Conservation (phyloP, 2,888 invertebrate genomes). For the Drosophila tanythrix region DNA sequence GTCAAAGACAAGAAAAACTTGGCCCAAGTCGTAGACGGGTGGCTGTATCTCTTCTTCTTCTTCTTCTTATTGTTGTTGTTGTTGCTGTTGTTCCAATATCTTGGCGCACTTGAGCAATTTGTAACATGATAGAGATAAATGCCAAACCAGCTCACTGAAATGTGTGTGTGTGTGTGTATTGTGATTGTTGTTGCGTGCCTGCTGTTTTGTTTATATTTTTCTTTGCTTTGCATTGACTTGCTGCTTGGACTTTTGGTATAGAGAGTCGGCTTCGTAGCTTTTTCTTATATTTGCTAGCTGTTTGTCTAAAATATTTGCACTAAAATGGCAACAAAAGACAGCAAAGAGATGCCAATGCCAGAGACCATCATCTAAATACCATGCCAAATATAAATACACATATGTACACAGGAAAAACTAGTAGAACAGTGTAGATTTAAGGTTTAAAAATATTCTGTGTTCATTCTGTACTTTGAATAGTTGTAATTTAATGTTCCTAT, state of each 20-base stretch:
- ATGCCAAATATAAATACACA: not conserved
- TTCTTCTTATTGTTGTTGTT: not conserved
- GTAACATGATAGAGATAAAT: conserved; percentile 76
- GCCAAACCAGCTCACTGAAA: conserved; percentile 55
- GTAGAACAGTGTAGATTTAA: not conserved
- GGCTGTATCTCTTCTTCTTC: not conserved
- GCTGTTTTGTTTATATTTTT: conserved; percentile 72
- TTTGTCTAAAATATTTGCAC: conserved; percentile 75
- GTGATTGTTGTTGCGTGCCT: conserved; percentile 21
- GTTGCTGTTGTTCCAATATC: conserved; percentile 64
- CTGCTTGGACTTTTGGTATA: conserved; percentile 46
- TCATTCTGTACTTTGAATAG: not conserved
- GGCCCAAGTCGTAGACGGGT: conserved; percentile 63
- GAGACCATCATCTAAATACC: not conserved
- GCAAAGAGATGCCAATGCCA: conserved; percentile 44
- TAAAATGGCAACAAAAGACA: conserved; percentile 62
- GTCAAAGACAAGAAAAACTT: conserved; percentile 67
- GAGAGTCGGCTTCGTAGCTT: conserved; percentile 22
- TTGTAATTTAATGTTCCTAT: not conserved
- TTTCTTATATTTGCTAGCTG: conserved; percentile 30
- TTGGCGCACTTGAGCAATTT: conserved; percentile 74
- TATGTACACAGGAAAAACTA: not conserved
- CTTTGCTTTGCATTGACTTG: conserved; percentile 77
- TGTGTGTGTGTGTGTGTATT: conserved; percentile 29
- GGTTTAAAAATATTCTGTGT: not conserved